phyloP scores from a whole-genome alignment of 2,797 vertebrate genomes.

The Chaetodon trifasciatus region DNA sequence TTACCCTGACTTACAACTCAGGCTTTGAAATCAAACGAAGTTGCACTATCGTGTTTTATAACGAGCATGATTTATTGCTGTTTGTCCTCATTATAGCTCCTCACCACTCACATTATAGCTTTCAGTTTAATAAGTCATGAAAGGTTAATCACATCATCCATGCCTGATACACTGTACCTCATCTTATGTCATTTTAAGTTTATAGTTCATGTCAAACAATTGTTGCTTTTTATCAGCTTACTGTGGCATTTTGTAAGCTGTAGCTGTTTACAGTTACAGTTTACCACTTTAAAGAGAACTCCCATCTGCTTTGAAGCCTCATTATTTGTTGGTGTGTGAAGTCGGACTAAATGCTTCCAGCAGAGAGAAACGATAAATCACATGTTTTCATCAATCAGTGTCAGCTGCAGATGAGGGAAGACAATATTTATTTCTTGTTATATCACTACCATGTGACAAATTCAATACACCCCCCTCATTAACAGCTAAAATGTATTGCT shows the following conservation, averaged over 20 bases:
- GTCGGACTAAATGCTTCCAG: slow-evolving; percentile 46
- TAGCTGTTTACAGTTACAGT: slow-evolving; percentile 33
- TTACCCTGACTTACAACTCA: not conserved
- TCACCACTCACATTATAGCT: not conserved
- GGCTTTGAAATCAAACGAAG: slow-evolving; percentile 35
- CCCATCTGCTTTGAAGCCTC: slow-evolving; percentile 36
- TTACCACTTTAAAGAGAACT: slow-evolving; percentile 43
- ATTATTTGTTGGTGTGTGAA: slow-evolving; percentile 33
- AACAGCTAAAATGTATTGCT: slow-evolving; percentile 14
- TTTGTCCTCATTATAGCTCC: slow-evolving; percentile 1
- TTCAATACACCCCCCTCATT: slow-evolving; percentile 13
- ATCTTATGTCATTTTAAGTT: slow-evolving; percentile 6
- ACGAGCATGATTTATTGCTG: slow-evolving; percentile 24
- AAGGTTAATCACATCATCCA: slow-evolving; percentile 16
- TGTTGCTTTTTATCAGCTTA: slow-evolving; percentile 15
- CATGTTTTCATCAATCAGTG: slow-evolving; percentile 37
- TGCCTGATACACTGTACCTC: slow-evolving; percentile 12
- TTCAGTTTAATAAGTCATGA: slow-evolving; percentile 24
- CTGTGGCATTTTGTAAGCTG: slow-evolving; percentile 3
- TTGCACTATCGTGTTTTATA: slow-evolving; percentile 14
- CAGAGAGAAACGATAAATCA: slow-evolving; percentile 49
- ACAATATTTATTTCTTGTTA: slow-evolving; percentile 27
- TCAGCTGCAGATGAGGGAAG: slow-evolving; percentile 33
- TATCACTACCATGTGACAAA: slow-evolving; percentile 13
- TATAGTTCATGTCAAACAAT: slow-evolving; percentile 1